These are phyloP conservation scores for Chouioia cunea DNA, from an alignment of 2,888 invertebrate species.

Conservation along the genomic window DNA sequence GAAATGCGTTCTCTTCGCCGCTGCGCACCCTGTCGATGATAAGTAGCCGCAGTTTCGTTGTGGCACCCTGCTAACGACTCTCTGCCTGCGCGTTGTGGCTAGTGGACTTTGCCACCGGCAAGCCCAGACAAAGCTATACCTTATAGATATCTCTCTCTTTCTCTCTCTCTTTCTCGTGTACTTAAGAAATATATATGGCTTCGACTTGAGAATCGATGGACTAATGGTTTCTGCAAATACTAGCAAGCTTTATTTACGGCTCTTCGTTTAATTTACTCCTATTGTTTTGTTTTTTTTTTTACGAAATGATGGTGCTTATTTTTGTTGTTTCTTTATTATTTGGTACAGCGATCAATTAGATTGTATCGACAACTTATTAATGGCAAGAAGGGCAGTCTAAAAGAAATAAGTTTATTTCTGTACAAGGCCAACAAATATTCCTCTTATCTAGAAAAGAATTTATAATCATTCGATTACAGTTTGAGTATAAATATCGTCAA, in stretches of 20 bases:
- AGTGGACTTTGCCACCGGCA: constrained; percentile 10
- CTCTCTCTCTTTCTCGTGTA: not conserved
- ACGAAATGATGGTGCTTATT: too few relatives aligned
- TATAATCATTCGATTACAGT: too few relatives aligned
- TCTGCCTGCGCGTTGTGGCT: not conserved
- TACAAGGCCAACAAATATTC: too few relatives aligned
- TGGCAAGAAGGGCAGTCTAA: too few relatives aligned
- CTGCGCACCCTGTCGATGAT: constrained; percentile 48
- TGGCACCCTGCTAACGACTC: constrained; percentile 9
- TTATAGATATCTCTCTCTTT: not conserved
- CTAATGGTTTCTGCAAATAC: constrained; percentile 24
- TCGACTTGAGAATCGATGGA: constrained; percentile 26
- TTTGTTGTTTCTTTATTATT: too few relatives aligned
- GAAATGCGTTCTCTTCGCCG: too few relatives aligned
- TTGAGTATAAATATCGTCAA: too few relatives aligned
- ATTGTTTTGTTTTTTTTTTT: not conserved
- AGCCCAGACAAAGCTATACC: constrained; percentile 8
- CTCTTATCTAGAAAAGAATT: not conserved
- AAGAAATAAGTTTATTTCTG: too few relatives aligned
- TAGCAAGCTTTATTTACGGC: too few relatives aligned
- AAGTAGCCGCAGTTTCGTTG: constrained; percentile 50
- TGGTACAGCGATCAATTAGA: too few relatives aligned
- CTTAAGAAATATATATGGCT: constrained; percentile 28
- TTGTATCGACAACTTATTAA: too few relatives aligned
- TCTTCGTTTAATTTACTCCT: not conserved